phyloP scores from a whole-genome alignment of 1,140 invertebrate species.

The Drosophila obscura region DNA sequence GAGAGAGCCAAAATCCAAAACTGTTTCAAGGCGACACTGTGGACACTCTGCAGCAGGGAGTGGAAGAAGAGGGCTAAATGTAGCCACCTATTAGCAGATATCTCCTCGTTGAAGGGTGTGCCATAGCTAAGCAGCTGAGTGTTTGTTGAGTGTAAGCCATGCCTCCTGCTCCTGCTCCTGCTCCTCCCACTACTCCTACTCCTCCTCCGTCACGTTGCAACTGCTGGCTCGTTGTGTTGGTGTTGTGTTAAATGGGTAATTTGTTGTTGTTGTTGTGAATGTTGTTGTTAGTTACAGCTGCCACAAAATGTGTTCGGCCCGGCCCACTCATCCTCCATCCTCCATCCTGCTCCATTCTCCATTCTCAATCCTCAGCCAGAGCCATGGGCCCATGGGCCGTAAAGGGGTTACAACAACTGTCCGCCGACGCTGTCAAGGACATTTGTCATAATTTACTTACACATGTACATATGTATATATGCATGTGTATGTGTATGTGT shows the following conservation, averaged over 20 bases:
- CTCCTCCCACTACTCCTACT: not conserved
- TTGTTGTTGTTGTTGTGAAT: slow-evolving; percentile 79
- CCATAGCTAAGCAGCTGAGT: no score
- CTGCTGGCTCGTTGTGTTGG: slow-evolving; percentile 18
- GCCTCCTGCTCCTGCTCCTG: not conserved
- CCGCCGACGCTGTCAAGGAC: slow-evolving; percentile 73
- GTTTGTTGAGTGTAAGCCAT: no score
- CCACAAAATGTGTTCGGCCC: slow-evolving; percentile 58
- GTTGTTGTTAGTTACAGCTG: slow-evolving; percentile 82
- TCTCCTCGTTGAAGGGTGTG: no score
- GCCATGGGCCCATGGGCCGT: not conserved
- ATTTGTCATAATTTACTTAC: slow-evolving; percentile 83
- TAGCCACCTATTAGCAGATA: no score
- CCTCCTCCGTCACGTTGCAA: no score
- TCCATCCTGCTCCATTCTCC: no score
- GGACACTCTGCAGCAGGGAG: no score
- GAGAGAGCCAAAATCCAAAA: not conserved
- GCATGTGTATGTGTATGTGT: not conserved
- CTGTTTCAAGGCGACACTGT: not conserved
- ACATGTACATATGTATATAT: slow-evolving; percentile 18
- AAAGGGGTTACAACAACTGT: slow-evolving; percentile 63
- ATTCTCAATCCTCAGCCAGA: no score
- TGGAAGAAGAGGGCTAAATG: no score
- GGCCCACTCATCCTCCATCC: not conserved
- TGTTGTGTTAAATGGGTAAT: slow-evolving; percentile 79